phyloP scores from a whole-genome alignment of 2,888 invertebrate genomes.

The Rutpela maculata region DNA sequence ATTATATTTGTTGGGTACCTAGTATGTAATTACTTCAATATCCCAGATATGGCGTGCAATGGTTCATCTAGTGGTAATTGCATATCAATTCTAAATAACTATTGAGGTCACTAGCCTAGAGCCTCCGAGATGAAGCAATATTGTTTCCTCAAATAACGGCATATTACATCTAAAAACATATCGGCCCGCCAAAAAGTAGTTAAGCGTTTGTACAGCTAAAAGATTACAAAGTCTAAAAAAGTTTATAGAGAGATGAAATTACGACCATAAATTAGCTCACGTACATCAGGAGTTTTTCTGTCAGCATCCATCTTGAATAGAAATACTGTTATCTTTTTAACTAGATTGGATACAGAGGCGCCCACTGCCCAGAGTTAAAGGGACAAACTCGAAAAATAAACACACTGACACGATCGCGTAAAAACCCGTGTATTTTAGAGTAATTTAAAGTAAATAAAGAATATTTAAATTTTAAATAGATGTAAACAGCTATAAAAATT shows the following conservation, averaged over 20 bases:
- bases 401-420: background rate
- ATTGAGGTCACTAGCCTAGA: slow-evolving; percentile 64
- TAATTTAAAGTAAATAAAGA: background rate
- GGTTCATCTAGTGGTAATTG: slow-evolving; percentile 60
- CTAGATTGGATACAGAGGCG: slow-evolving; percentile 49
- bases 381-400: background rate
- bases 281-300: slow-evolving; percentile 65
- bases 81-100: slow-evolving; percentile 64
- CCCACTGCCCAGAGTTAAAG: background rate
- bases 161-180: slow-evolving; percentile 63
- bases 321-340: slow-evolving; percentile 61
- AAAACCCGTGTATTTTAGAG: background rate
- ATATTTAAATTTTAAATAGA: too few species aligned
- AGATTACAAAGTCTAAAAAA: slow-evolving; percentile 52
- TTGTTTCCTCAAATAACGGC: slow-evolving; percentile 68
- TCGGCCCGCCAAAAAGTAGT: slow-evolving; percentile 69
- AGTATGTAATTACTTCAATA: slow-evolving; percentile 53
- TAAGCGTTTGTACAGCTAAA: slow-evolving; percentile 61
- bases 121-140: slow-evolving; percentile 65
- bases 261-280: slow-evolving; percentile 69
- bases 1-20: slow-evolving; percentile 47
- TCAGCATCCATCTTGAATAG: slow-evolving; percentile 58
- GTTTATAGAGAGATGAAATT: slow-evolving; percentile 66
- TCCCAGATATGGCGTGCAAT: slow-evolving; percentile 55
- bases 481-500: too few species aligned